A percentile compares a stretch with the other conserved stretches of the same genome.
These are phyloP conservation scores for Crotalus helleri DNA, from an alignment of 2,113 vertebrate species.

Conservation along the genomic window DNA sequence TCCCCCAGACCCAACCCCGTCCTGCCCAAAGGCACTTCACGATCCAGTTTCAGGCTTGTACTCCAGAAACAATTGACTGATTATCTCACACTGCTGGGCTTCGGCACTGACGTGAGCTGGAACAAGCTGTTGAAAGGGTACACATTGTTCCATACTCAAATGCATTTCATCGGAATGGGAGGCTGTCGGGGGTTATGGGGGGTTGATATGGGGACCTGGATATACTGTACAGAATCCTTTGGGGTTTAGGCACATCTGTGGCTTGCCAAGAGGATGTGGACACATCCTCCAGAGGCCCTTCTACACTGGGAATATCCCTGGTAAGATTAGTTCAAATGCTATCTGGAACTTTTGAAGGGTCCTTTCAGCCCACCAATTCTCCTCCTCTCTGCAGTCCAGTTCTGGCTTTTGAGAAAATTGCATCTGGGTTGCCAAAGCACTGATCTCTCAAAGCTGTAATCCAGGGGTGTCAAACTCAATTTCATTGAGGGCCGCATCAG, in stretches of 20 bases:
- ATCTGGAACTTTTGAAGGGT: too few relatives aligned
- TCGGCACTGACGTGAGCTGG: neutral
- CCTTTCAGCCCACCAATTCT: neutral
- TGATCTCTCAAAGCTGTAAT: neutral
- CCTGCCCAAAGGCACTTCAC: neutral
- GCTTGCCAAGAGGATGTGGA: slow-evolving; percentile 61
- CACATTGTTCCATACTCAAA: neutral
- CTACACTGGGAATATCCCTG: slow-evolving; percentile 73
- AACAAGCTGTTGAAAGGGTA: neutral
- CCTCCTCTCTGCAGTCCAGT: neutral
- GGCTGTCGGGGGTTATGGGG: neutral
- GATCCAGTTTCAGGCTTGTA: neutral
- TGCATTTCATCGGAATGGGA: neutral
- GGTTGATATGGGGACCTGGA: neutral
- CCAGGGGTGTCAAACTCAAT: too few relatives aligned
- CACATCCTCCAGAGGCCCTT: slow-evolving; percentile 75
- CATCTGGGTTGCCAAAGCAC: neutral
- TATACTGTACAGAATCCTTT: too few relatives aligned
- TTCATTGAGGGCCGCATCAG: too few relatives aligned
- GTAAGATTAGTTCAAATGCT: neutral
- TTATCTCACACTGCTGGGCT: neutral
- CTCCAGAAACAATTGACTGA: neutral
- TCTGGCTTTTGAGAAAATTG: neutral
- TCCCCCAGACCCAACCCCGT: neutral
- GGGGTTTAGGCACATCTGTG: neutral